A percentile compares a stretch with the other conserved stretches of the same genome.
Conservation (phyloP, 2,797 vertebrate genomes). For the Typhlichthys subterraneus region DNA sequence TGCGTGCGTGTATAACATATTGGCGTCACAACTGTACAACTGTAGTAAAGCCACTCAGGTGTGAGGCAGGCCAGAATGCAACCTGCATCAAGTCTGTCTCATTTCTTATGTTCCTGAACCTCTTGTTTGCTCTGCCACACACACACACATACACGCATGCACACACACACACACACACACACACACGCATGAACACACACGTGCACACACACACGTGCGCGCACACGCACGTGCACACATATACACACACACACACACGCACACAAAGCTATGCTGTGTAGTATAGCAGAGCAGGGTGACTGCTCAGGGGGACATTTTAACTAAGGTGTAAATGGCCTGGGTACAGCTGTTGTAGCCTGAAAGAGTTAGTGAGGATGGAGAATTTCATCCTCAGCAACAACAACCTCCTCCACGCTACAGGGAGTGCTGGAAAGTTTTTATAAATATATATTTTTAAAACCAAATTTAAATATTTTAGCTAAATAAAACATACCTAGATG, state of each 20-base stretch:
- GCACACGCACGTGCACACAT: neutral
- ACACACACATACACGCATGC: constrained; percentile 13
- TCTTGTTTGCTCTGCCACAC: constrained; percentile 20
- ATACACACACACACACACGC: constrained; percentile 10
- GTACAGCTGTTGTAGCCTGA: constrained; percentile 60
- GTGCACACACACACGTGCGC: neutral
- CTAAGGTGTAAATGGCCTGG: constrained; percentile 65
- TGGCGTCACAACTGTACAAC: constrained; percentile 44
- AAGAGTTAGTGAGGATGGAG: constrained; percentile 62
- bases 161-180: constrained; percentile 25
- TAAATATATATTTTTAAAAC: constrained; percentile 44
- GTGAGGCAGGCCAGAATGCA: constrained; percentile 41
- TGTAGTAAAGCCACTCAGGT: constrained; percentile 54
- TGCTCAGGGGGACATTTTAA: constrained; percentile 64
- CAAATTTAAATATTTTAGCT: constrained; percentile 10
- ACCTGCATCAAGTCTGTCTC: constrained; percentile 46
- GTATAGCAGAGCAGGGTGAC: constrained; percentile 54
- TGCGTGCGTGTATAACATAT: constrained; percentile 8
- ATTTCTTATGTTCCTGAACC: constrained; percentile 56
- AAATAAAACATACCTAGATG: neutral
- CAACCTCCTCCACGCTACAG: constrained; percentile 43
- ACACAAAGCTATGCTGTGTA: constrained; percentile 49
- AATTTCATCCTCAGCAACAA: constrained; percentile 50
- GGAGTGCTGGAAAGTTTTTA: constrained; percentile 33
- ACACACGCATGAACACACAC: neutral